A percentile compares a stretch with the other conserved stretches of the same genome.
Conservation (phyloP, 2,113 vertebrate species). For the Chionomys nivalis region DNA sequence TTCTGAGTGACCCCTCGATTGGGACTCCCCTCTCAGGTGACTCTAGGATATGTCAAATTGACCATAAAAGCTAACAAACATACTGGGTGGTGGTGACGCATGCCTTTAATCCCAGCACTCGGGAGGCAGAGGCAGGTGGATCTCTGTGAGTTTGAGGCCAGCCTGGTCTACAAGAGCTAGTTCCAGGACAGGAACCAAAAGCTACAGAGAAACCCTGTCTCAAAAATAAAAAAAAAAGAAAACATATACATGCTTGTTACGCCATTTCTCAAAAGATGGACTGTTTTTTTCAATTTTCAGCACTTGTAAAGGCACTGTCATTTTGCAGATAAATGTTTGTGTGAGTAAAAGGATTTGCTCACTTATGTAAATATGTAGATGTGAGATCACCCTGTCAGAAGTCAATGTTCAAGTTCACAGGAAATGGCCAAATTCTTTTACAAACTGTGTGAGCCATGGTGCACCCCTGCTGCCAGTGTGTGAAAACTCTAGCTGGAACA, state of each 20-base stretch:
- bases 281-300: neutral
- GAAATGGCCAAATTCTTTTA: neutral
- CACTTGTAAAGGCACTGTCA: neutral
- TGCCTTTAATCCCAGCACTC: too few species aligned
- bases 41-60: too few species aligned
- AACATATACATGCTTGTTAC: neutral
- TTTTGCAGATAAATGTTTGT: neutral
- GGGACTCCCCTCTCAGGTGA: neutral
- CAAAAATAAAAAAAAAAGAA: too few species aligned
- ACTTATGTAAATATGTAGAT: neutral
- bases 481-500: neutral
- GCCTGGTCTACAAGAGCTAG: too few species aligned
- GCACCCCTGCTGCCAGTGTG: neutral
- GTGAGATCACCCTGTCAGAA: neutral
- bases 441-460: neutral
- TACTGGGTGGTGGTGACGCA: accelerated
- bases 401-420: neutral
- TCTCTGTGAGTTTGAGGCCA: too few species aligned
- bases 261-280: neutral
- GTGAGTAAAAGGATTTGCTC: neutral
- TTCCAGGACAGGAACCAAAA: too few species aligned
- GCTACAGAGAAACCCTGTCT: too few species aligned
- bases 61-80: neutral
- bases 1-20: neutral
- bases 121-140: too few species aligned